phyloP scores from a whole-genome alignment of 1,140 invertebrate genomes.

The Zaprionus kolodkinae region DNA sequence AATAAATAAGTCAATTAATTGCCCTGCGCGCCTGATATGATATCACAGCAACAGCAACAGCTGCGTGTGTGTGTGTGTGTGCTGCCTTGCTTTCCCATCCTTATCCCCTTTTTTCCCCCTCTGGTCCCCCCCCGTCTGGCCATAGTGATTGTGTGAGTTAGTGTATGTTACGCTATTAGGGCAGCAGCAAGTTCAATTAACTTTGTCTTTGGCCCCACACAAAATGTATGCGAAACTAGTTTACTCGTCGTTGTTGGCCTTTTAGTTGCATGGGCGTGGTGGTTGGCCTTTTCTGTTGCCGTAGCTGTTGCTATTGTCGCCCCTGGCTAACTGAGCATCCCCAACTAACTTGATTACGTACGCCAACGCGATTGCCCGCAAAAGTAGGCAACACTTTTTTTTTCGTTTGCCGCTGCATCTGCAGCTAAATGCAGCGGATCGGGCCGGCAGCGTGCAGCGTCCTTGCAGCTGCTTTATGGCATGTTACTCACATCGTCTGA shows the following conservation, averaged over 20 bases:
- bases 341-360: slow-evolving; percentile 12
- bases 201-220: slow-evolving; percentile 71
- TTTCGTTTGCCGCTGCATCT: background rate
- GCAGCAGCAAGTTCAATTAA: slow-evolving; percentile 72
- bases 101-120: background rate
- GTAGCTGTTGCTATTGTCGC: too few relatives aligned
- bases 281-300: background rate
- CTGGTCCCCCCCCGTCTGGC: background rate
- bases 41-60: slow-evolving; percentile 65
- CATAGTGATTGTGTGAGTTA: background rate
- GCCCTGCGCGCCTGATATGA: slow-evolving; percentile 63
- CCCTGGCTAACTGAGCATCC: too few relatives aligned
- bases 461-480: background rate
- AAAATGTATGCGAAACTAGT: slow-evolving; percentile 78
- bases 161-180: slow-evolving; percentile 51
- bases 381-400: slow-evolving; percentile 35
- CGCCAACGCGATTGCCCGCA: background rate
- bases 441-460: background rate
- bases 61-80: slow-evolving; percentile 34
- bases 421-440: background rate
- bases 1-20: slow-evolving; percentile 82
- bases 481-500: slow-evolving; percentile 5
- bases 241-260: slow-evolving; percentile 64
- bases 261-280: slow-evolving; percentile 19
- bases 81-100: background rate